Percentiles rank a stretch among this genome's conserved stretches.
These are phyloP conservation scores for Agrotis exclamationis DNA, from an alignment of 2,888 invertebrate genomes.

Conservation along the genomic window DNA sequence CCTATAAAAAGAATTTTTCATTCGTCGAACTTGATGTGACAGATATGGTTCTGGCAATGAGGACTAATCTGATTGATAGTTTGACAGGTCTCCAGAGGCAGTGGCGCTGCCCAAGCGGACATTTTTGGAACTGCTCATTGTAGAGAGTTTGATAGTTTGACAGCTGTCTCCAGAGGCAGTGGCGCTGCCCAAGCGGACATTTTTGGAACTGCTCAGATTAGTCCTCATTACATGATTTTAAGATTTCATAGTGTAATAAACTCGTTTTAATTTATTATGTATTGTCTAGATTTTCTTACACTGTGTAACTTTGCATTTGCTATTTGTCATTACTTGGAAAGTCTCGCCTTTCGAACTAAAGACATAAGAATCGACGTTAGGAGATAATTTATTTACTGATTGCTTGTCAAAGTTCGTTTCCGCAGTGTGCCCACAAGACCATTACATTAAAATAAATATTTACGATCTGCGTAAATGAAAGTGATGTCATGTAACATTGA, in stretches of 20 bases:
- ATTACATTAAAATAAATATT: conserved; percentile 34
- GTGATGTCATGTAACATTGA: conserved; percentile 22
- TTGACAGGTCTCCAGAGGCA: too few species aligned
- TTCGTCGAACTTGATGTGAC: conserved; percentile 19
- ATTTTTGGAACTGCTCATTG: too few species aligned
- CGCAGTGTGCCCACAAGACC: conserved; percentile 25
- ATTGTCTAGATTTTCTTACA: conserved; percentile 36
- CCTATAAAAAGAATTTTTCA: background rate
- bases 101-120: too few species aligned
- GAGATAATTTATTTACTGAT: background rate
- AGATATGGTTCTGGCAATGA: too few species aligned
- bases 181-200: too few species aligned
- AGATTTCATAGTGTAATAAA: too few species aligned
- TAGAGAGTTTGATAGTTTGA: too few species aligned
- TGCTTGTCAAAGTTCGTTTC: conserved; percentile 11
- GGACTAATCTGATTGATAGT: too few species aligned
- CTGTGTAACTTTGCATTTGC: background rate
- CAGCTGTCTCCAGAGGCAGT: too few species aligned
- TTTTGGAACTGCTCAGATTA: too few species aligned
- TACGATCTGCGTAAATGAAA: conserved; percentile 21
- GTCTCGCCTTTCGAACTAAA: background rate
- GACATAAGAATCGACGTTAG: background rate
- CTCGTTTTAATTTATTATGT: conserved; percentile 30
- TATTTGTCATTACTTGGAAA: background rate
- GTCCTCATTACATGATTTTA: too few species aligned